Percentiles rank a stretch among this genome's conserved stretches.
Evolutionary conservation across 2,888 invertebrate species (phyloP).

Genomic region (Agapetus fuscipes): DNA sequence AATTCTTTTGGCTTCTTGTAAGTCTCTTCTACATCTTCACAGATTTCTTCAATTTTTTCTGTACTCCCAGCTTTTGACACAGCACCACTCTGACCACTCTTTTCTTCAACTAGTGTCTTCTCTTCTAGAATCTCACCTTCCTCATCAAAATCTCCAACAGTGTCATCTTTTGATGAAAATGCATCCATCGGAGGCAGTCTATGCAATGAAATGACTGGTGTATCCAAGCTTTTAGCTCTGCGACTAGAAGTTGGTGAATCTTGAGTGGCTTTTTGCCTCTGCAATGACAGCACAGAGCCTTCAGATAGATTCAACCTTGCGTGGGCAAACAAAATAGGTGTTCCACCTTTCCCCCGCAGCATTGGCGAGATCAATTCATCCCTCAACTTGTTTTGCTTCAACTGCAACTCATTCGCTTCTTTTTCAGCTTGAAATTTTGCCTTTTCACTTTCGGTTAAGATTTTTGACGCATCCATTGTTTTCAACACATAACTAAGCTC

Average conservation of each 20-base stretch:
- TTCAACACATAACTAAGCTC: slow-evolving; percentile 21
- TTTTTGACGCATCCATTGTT: slow-evolving; percentile 14
- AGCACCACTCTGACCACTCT: too few species aligned
- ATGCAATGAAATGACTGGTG: slow-evolving; percentile 72
- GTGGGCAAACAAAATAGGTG: slow-evolving; percentile 69
- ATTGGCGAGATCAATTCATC: slow-evolving; percentile 63
- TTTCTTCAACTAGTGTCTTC: slow-evolving; percentile 32
- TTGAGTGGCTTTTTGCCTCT: slow-evolving; percentile 66
- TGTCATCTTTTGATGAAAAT: slow-evolving; percentile 83
- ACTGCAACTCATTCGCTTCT: slow-evolving; percentile 12
- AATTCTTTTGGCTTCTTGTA: slow-evolving; percentile 29
- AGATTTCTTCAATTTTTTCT: slow-evolving; percentile 42
- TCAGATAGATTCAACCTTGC: slow-evolving; percentile 74
- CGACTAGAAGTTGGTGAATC: slow-evolving; percentile 65
- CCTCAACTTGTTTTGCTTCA: slow-evolving; percentile 41
- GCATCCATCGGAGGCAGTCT: slow-evolving; percentile 74
- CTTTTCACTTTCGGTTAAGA: slow-evolving; percentile 14
- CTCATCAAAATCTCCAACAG: slow-evolving; percentile 67
- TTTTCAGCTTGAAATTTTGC: slow-evolving; percentile 14
- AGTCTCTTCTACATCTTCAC: slow-evolving; percentile 31
- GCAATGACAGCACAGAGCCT: slow-evolving; percentile 69
- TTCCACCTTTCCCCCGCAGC: slow-evolving; percentile 61
- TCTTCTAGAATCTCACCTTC: slow-evolving; percentile 53
- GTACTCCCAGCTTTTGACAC: slow-evolving; percentile 22
- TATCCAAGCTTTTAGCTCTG: slow-evolving; percentile 75